These are phyloP conservation scores for Notechis scutatus DNA, from an alignment of 2,113 vertebrate species.

Conservation along the genomic window DNA sequence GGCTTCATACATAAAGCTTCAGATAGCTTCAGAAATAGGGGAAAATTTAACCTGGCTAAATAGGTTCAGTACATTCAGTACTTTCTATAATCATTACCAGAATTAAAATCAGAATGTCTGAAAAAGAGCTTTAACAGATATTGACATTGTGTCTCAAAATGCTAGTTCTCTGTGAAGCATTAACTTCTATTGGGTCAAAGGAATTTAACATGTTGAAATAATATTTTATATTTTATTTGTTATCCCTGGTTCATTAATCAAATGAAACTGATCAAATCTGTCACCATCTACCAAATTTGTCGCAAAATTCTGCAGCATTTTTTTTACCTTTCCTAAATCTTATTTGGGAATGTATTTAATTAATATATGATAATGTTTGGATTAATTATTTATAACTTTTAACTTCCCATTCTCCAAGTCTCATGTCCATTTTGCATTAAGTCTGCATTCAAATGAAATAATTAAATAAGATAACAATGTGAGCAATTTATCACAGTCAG, in stretches of 20 bases:
- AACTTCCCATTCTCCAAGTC: not conserved
- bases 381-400: not conserved
- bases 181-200: not conserved
- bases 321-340: not conserved
- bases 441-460: constrained; percentile 7
- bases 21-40: not conserved
- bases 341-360: not conserved
- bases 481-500: not conserved
- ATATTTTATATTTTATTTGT: not conserved
- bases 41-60: not conserved
- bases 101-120: not conserved
- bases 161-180: not conserved
- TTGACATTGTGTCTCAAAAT: not conserved
- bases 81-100: not conserved
- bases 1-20: not conserved
- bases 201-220: not conserved
- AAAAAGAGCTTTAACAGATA: not conserved
- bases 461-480: not conserved
- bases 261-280: not conserved
- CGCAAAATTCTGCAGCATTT: not conserved
- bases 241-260: not conserved
- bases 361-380: not conserved
- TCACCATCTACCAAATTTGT: not conserved
- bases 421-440: not conserved
- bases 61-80: not conserved